These are phyloP conservation scores for Cephus sareptanus DNA, from an alignment of 2,888 invertebrate genomes.

Conservation along the genomic window DNA sequence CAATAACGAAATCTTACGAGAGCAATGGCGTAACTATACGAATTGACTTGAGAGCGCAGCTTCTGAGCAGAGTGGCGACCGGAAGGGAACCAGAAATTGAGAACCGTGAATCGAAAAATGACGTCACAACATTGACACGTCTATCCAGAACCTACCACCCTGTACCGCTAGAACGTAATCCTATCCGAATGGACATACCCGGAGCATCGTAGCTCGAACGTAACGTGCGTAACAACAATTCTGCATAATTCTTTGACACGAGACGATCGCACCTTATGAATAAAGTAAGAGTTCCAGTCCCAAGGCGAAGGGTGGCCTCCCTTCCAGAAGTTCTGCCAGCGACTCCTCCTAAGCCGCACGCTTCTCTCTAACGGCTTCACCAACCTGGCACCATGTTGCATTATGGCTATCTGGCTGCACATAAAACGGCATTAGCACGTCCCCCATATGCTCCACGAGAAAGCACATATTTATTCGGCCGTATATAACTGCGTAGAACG, in stretches of 20 bases:
- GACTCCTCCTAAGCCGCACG: constrained; percentile 9
- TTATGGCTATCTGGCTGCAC: constrained; percentile 54
- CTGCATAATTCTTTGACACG: background rate
- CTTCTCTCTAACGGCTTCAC: constrained; percentile 7
- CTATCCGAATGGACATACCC: background rate
- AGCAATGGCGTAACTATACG: too few species aligned
- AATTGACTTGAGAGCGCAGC: too few species aligned
- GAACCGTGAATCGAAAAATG: too few species aligned
- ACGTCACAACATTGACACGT: too few species aligned
- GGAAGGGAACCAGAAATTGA: too few species aligned
- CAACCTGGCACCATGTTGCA: constrained; percentile 52
- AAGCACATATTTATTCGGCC: constrained; percentile 40
- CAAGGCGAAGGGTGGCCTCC: background rate
- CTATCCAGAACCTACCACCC: too few species aligned
- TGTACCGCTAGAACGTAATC: background rate
- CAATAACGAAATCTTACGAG: too few species aligned
- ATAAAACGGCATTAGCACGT: constrained; percentile 61
- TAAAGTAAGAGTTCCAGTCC: constrained; percentile 35
- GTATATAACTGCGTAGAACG: background rate
- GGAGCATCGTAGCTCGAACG: background rate
- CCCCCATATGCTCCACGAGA: constrained; percentile 51
- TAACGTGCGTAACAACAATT: background rate
- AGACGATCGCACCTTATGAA: constrained; percentile 40
- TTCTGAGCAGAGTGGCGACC: too few species aligned
- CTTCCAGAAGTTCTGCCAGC: constrained; percentile 17